Base-by-base conservation (phyloP, 2,888 invertebrate species). In the Tetanocera ferruginea region DNA sequence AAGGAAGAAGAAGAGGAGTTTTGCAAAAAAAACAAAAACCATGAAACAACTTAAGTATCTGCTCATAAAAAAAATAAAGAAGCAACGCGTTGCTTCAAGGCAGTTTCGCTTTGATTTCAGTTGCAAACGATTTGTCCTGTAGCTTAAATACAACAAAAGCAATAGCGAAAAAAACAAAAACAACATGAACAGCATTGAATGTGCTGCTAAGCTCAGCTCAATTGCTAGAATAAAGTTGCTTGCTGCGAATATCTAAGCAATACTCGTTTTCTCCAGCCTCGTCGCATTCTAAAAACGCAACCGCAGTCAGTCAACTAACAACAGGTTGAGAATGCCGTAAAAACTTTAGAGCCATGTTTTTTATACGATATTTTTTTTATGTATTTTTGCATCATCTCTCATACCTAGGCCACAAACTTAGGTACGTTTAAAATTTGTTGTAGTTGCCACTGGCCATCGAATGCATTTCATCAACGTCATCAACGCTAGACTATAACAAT, bases 91-190 rank as follows among this genome's bases (percentile, higher is more conserved):
- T 8, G 52, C 31, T 34, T 34, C 14, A 14, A 34, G 64, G 37
- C 81, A 82, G 80, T 52, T 6, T 37, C 28, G 23, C 49, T 25
- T 19, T 43, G 37, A 73, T 23, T 28, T 52, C 49, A 71, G 57
- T 34, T 71, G 43, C 23, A 28, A 66, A 52, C 64, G 11, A 52
- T 37, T 73, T 64, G 51, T 73, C 51, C 51, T 74, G 34, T 8
- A 57, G 57, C 64, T 31, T 28, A 71, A 37, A 49, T 8, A 52
- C 70, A 57, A 43, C 23, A 69, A 34, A 14, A 37, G 37, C 34
- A 57, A 23, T 73, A 62, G 52, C 52, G 52, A 19, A 60, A 23
- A 79, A 72, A 52, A 57, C 23, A 57, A 17, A 14, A 34, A 51
- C 60, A 67, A 17, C 74, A 62, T 28, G 31, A 74, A 17, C 62